Percentiles rank a stretch among this genome's conserved stretches.
phyloP scores from a whole-genome alignment of 2,888 invertebrate genomes.

The Notodonta ziczac region DNA sequence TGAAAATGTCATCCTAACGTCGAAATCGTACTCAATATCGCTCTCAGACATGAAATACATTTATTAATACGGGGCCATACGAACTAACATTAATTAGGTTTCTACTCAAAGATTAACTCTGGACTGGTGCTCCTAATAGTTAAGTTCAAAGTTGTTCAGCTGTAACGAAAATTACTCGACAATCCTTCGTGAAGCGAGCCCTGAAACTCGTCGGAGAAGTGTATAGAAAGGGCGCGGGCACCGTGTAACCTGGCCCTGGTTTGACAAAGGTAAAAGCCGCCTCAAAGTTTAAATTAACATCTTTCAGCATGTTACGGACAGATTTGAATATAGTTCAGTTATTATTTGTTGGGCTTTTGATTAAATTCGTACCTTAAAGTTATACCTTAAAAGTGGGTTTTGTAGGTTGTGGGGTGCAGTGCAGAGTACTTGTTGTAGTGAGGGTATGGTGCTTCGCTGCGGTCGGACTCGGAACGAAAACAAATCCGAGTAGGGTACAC shows the following conservation, averaged over 20 bases:
- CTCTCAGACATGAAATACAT: no score
- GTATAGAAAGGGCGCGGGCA: background rate
- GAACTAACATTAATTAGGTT: background rate
- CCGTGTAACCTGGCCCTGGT: background rate
- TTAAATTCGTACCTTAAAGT: background rate
- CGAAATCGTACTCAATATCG: no score
- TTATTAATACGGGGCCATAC: background rate
- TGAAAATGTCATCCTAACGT: no score
- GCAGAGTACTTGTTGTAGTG: no score
- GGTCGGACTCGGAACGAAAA: no score
- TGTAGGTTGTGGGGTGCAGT: no score
- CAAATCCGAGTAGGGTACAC: no score
- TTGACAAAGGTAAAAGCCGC: slow-evolving; percentile 15
- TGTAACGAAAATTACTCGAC: slow-evolving; percentile 15
- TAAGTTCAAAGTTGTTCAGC: slow-evolving; percentile 15
- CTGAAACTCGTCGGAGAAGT: slow-evolving; percentile 4
- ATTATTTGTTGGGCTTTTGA: background rate
- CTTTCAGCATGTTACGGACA: slow-evolving; percentile 8
- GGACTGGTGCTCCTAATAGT: background rate
- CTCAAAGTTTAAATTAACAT: slow-evolving; percentile 23
- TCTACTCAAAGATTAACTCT: background rate
- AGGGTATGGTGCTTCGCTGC: no score
- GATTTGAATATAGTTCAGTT: background rate
- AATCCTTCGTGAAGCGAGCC: slow-evolving; percentile 9
- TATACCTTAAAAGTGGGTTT: no score